Evolutionary conservation across 2,113 vertebrate genomes (phyloP), one percentile per base, ranked within the genome.

Genomic region (Felis chaus): DNA sequence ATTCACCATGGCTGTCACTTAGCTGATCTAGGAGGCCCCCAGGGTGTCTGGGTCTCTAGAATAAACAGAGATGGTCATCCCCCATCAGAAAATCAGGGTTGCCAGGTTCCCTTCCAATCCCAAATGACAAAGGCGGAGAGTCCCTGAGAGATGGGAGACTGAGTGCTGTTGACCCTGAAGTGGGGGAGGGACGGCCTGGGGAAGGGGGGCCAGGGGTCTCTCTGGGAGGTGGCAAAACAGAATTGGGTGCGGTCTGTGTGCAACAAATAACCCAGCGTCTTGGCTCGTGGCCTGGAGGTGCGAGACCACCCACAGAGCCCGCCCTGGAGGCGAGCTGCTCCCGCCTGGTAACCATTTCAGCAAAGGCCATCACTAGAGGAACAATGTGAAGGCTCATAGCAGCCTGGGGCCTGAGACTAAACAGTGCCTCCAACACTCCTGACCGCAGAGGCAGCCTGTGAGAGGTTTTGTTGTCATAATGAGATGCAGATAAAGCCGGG

Each of bases 251-350:
- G 41, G 65, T 19, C 53, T 83, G 78, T 87, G 82, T 41, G 68
- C 85, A 93, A 95, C 98, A 98, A 95, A 97, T 91, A 96, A 74
- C 53, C 95, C 78, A 68, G 57, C 33, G 11, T 55, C 95, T 87
- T 96, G 97, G 97, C 97, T 97, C 55, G 0, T 79, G 96, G 97
- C 97, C 98, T 96, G 94, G 96, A 98, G 97, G 97, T 98, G 95
- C 21, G n/a, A 96, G 97, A 98, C 98, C 97, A 98, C 98, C 97
- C 98, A 97, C 94, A 78, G 91, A 91, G 97, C 80, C 89, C 19
- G 85, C 93, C 89, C 79, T 25, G 94, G 95, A 81, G 84, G 84
- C 79, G 7, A 76, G 79, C 74, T 1, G 39, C 74, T 94, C 69
- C 81, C 0, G 45, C 95, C 95, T 92, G 93, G 95, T 94, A 97